Evolutionary conservation across 2,113 vertebrate species (phyloP).

Genomic region (Coptodon rendalli): DNA sequence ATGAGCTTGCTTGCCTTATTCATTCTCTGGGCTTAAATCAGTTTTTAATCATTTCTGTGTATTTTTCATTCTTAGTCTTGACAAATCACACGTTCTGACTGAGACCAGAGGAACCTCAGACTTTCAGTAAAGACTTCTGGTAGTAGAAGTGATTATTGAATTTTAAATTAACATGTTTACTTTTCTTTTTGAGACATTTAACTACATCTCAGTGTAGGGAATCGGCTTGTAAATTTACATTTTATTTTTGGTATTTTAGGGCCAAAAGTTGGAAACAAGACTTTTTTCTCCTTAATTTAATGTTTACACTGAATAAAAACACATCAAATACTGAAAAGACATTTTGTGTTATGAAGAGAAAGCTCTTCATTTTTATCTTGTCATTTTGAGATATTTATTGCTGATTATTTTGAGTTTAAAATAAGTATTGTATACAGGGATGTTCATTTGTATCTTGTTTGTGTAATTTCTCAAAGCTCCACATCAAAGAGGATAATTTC

Average conservation of each 20-base stretch:
- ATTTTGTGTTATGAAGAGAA: neutral
- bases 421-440: slow-evolving; percentile 41
- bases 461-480: slow-evolving; percentile 60
- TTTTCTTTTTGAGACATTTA: neutral
- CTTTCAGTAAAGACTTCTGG: neutral
- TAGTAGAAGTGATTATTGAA: neutral
- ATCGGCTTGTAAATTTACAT: neutral
- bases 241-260: neutral
- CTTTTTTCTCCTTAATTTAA: neutral
- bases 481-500: slow-evolving; percentile 28
- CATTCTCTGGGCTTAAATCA: slow-evolving; percentile 20
- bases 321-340: neutral
- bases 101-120: neutral
- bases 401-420: slow-evolving; percentile 21
- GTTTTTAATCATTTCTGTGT: neutral
- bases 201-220: neutral
- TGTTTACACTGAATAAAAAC: slow-evolving; percentile 3
- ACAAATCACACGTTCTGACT: neutral
- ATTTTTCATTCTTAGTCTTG: neutral
- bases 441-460: slow-evolving; percentile 58
- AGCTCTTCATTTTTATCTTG: neutral
- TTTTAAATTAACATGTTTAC: neutral
- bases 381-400: slow-evolving; percentile 31
- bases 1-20: slow-evolving; percentile 71
- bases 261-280: neutral